Evolutionary conservation across 1,140 invertebrate species (phyloP), one percentile per base, ranked within the genome.

Genomic region (Lasioglossum baleicum): DNA sequence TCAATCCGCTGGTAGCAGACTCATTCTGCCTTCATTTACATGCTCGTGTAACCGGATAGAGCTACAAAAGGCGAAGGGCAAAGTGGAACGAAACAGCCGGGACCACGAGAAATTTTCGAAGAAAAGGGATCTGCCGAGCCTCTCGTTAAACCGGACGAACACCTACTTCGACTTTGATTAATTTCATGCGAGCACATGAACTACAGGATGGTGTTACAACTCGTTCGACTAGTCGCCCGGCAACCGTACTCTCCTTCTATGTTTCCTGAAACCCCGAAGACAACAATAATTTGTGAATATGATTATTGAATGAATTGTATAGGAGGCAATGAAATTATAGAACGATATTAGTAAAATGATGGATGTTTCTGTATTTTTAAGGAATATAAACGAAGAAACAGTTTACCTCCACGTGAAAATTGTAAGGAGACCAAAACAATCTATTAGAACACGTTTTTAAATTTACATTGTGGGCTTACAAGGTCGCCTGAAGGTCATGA

Each of bases 181-280:
- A 76, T 76, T 48, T 76, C 40, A 48, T n/a, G 79, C 63, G 80
- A 81, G 73, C 53, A 68, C 80, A 44, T 60, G 77, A 74, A 83
- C 79, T 85, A 87, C 86, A 86, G 81, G 76, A 73, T 80, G 83
- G 83, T 83, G 83, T 89, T 84, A 88, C 83, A 89, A 86, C 81
- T 86, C 87, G 87, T 90, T 90, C 87, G 85, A 88, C 87, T 87
- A 83, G 83, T 83, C 79, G 73, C 87, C 65, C n/a, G 65, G 2
- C 65, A 22, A 26, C n/a, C 42, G 5, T 13, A 13, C 13, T 17
- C 48, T 0, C 11, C 11, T 13, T 51, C 48, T 17, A 15, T 15
- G 1, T 51, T 17, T 15, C 48, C 15, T 35, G 35, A 35, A 35
- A 35, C 35, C 35, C 35, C 5, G 35, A 5, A 35, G 5, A 35